phyloP scores from a whole-genome alignment of 2,113 vertebrate genomes.

The Pluvianellus socialis region DNA sequence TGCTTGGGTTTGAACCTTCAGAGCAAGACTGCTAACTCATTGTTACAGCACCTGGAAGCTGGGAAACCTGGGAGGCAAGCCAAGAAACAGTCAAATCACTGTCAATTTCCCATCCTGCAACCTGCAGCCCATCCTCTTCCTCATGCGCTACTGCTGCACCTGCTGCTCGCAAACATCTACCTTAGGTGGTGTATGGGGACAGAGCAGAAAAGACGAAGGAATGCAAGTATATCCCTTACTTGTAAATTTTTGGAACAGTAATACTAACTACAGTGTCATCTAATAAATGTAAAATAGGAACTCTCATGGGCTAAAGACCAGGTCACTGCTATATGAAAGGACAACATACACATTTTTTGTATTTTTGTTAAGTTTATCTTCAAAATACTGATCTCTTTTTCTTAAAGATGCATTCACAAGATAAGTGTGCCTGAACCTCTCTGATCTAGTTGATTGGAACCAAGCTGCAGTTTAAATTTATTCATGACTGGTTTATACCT shows the following conservation, averaged over 20 bases:
- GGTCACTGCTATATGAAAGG: neutral
- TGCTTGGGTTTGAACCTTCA: neutral
- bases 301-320: neutral
- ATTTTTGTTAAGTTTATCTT: neutral
- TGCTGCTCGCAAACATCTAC: neutral
- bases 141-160: fast-evolving
- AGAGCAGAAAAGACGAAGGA: neutral
- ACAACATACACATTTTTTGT: neutral
- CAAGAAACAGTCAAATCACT: neutral
- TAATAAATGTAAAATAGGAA: neutral
- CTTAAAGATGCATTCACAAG: neutral
- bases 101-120: neutral
- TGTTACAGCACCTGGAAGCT: neutral
- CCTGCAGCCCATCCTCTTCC: neutral
- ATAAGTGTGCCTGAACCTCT: neutral
- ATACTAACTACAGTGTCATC: neutral
- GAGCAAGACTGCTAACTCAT: neutral
- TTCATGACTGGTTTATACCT: neutral
- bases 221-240: neutral
- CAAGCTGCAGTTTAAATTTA: constrained; percentile 6
- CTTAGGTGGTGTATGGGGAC: neutral
- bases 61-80: neutral
- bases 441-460: neutral
- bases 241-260: neutral
- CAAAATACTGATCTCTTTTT: neutral